Evolutionary conservation across 2,888 invertebrate genomes (phyloP), one percentile per base, ranked within the genome.

Genomic region (Heteromurus nitidus): DNA sequence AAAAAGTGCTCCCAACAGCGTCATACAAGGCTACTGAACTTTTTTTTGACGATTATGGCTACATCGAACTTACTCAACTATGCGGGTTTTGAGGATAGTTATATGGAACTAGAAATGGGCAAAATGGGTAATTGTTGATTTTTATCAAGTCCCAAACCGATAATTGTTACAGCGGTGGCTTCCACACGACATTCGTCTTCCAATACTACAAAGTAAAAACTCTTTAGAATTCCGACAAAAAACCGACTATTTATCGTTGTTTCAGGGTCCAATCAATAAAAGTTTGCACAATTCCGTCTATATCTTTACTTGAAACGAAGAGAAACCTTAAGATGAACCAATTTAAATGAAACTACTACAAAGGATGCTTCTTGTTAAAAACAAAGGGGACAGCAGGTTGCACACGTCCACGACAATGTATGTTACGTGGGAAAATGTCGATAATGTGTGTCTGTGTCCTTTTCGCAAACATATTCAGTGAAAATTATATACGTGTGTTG

Each of bases 71-170:
- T 13, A n/a, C n/a, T 9, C 2, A 44, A 9, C 2, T 1, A 44
- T n/a, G n/a, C 2, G 44, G 44, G 3, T n/a, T 44, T 44, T 9
- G 36, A 36, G 7, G 13, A 36, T 36, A 13, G 36, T 36, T 36
- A 36, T 13, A n/a, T 47, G 11, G n/a, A 47, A 47, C n/a, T n/a
- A n/a, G n/a, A n/a, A n/a, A n/a, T n/a, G n/a, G n/a, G n/a, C n/a
- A 58, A 58, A 24, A 3, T 26, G 16, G 58, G 26, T 62, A 62
- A 62, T 62, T 62, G 62, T 62, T 62, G 62, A 31, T 62, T 30
- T 47, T 18, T 62, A 62, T 62, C 62, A 18, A 30, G 16, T 28
- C 26, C 24, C 50, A 20, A n/a, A n/a, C n/a, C 20, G 2, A 20
- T 20, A 50, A 50, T 50, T 50, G 20, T 50, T 36, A 36, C 5